Evolutionary conservation across 2,888 invertebrate species (phyloP).

Genomic region (Bibio marci): DNA sequence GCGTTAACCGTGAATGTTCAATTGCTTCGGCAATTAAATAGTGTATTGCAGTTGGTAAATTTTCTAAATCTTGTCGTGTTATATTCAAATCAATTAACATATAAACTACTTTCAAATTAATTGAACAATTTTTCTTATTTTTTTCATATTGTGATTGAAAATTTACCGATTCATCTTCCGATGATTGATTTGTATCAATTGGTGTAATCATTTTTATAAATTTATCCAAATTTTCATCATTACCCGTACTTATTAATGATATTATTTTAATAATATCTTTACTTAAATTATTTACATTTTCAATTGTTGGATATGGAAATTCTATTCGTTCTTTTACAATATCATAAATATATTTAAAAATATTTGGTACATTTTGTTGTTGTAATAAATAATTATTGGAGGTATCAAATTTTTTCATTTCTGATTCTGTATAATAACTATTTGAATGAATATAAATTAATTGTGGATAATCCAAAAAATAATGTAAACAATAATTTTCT

Average conservation of each 20-base stretch:
- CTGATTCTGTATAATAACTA: conserved; percentile 27
- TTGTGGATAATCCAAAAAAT: conserved; percentile 73
- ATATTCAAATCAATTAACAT: conserved; percentile 20
- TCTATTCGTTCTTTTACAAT: conserved; percentile 35
- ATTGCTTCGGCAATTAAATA: conserved; percentile 49
- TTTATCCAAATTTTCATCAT: not conserved
- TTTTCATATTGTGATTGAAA: conserved; percentile 15
- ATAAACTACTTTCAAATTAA: conserved; percentile 1
- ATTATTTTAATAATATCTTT: conserved; percentile 57
- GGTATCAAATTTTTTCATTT: conserved; percentile 41
- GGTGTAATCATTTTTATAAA: conserved; percentile 12
- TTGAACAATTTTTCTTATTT: not conserved
- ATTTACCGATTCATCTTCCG: not conserved
- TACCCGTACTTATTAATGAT: conserved; percentile 12
- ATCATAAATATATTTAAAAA: conserved; percentile 52
- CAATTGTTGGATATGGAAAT: conserved; percentile 52
- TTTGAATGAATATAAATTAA: conserved; percentile 25
- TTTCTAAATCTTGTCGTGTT: conserved; percentile 41
- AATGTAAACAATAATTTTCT: conserved; percentile 54
- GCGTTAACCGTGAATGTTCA: conserved; percentile 47
- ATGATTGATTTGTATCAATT: too few species aligned
- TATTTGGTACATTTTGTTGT: conserved; percentile 48
- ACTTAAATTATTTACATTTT: conserved; percentile 52
- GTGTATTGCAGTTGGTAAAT: conserved; percentile 49
- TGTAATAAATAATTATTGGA: too few species aligned